phyloP scores from a whole-genome alignment of 2,888 invertebrate species.

The Dysmachus trigonus region DNA sequence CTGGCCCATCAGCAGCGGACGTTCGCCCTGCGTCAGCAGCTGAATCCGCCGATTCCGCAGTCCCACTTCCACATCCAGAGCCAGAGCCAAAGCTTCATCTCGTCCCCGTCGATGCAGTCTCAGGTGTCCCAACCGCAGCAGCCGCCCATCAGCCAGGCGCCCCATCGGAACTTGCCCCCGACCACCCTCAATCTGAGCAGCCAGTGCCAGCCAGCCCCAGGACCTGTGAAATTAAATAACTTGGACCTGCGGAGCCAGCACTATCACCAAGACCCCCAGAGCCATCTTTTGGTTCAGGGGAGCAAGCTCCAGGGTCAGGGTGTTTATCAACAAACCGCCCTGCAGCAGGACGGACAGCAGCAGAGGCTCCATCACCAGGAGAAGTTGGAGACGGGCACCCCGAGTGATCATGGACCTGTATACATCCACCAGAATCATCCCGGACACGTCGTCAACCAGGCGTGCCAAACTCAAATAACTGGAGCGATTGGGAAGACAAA shows the following conservation, averaged over 20 bases:
- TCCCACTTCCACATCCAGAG: constrained; percentile 62
- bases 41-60: constrained; percentile 69
- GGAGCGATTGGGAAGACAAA: constrained; percentile 52
- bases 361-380: constrained; percentile 54
- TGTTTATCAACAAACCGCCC: too few relatives aligned
- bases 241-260: constrained; percentile 46
- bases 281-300: neutral
- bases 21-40: constrained; percentile 70
- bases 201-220: constrained; percentile 62
- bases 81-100: constrained; percentile 60
- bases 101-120: constrained; percentile 57
- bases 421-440: constrained; percentile 65
- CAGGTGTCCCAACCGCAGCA: too few relatives aligned
- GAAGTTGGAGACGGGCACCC: constrained; percentile 55
- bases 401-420: constrained; percentile 62
- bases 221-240: constrained; percentile 59
- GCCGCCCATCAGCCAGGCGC: constrained; percentile 55
- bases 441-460: constrained; percentile 63
- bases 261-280: constrained; percentile 49
- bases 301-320: constrained; percentile 26
- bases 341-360: neutral
- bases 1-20: constrained; percentile 72
- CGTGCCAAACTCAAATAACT: constrained; percentile 64
- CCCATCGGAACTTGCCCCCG: constrained; percentile 57
- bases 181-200: constrained; percentile 61